Evolutionary conservation across 2,888 invertebrate species (phyloP), one percentile per base, ranked within the genome.

Genomic region (Dynastes tityus): DNA sequence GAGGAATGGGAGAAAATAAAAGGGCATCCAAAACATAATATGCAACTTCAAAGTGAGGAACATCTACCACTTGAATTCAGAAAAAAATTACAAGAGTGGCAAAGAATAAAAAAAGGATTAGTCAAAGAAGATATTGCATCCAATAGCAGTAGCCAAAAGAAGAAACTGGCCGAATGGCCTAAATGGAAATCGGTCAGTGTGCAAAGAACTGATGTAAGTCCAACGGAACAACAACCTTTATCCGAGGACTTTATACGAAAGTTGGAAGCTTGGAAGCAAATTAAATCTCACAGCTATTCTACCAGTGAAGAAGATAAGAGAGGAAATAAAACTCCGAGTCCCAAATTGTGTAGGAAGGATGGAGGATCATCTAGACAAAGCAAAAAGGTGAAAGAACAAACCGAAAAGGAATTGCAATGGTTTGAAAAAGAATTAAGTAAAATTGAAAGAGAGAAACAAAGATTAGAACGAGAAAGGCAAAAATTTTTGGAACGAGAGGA

Each of bases 81-180:
- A 71, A 95, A 95, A 87, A 97, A 96, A 87, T 89, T 97, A 40
- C 93, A 94, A 82, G 96, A 97, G 87, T 97, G 97, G 97, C 94
- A 97, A 85, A 92, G 93, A 76, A 93, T 92, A 84, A 94, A 93
- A 84, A 93, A 90, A 80, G 87, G 87, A 9, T 83, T 84, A 2
- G 80, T 82, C 6, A 86, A 85, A 80, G 86, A 83, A 78, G 81
- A 78, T 55, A 37, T 16, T 13, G 49, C 78, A 9, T 67, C 74
- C 8, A 64, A 67, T 45, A 64, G 65, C 29, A 80, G 78, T 53
- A 79, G 70, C 27, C 75, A 67, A 1, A 90, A 87, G 85, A 85
- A 90, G 83, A 88, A 89, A 82, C 89, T 92, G 80, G 91, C 91
- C 61, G 93, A 93, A 83, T 92, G 92, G 91, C 91, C 92, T 80